These are phyloP conservation scores for Eurois occulta DNA, from an alignment of 2,888 invertebrate species.

Conservation along the genomic window DNA sequence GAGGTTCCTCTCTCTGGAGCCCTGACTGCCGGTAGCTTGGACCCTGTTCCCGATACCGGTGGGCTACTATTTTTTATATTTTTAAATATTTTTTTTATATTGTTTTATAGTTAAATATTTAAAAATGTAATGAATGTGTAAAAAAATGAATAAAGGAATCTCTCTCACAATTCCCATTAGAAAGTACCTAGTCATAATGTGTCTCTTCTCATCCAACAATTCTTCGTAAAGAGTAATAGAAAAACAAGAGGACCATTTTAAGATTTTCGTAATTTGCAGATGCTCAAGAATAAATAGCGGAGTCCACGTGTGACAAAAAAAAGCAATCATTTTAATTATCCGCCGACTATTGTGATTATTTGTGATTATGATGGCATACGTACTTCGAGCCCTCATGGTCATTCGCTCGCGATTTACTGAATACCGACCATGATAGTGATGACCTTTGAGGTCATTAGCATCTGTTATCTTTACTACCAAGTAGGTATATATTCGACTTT, in stretches of 20 bases:
- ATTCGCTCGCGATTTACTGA: constrained; percentile 26
- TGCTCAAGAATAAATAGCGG: constrained; percentile 1
- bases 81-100: no score
- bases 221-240: neutral
- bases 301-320: constrained; percentile 4
- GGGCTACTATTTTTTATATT: no score
- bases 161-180: neutral
- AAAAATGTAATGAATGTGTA: no score
- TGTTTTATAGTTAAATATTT: no score
- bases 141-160: no score
- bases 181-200: neutral
- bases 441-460: constrained; percentile 29
- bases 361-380: neutral
- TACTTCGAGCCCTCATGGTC: neutral
- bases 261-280: constrained; percentile 1
- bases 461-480: constrained; percentile 21
- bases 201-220: neutral
- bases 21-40: no score
- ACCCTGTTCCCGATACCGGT: no score
- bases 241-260: neutral
- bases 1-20: no score
- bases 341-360: constrained; percentile 13
- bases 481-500: neutral
- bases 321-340: constrained; percentile 11
- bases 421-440: constrained; percentile 5